These are phyloP conservation scores for Diachasmimorpha longicaudata DNA, from an alignment of 1,140 invertebrate genomes.

Conservation along the genomic window DNA sequence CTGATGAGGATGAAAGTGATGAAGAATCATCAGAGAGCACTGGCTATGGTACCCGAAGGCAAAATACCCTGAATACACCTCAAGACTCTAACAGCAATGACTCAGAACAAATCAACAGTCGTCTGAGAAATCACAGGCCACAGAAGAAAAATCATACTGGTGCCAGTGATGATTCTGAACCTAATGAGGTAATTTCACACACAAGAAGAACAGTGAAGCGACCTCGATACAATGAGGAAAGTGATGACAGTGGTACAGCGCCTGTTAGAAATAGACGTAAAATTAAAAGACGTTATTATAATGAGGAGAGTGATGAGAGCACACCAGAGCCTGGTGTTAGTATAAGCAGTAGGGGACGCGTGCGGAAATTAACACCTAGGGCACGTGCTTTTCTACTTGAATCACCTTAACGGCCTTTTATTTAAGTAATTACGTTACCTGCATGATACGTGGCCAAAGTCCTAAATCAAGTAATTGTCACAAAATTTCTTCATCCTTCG, in stretches of 20 bases:
- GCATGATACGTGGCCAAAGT: background rate
- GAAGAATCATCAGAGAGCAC: conserved; percentile 32
- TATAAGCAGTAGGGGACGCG: conserved; percentile 82
- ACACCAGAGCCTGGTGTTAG: conserved; percentile 61
- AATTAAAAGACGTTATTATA: conserved; percentile 52
- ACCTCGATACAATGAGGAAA: conserved; percentile 68
- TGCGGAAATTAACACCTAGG: conserved; percentile 81
- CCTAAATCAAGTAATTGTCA: background rate
- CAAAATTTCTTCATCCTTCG: no score
- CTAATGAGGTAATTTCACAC: conserved; percentile 10
- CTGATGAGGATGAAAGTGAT: conserved; percentile 36
- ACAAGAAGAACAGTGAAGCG: conserved; percentile 34
- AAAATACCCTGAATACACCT: conserved; percentile 29
- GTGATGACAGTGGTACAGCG: conserved; percentile 49
- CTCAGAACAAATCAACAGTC: conserved; percentile 27
- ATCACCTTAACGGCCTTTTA: conserved; percentile 54
- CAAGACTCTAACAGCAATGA: conserved; percentile 5
- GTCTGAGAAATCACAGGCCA: background rate
- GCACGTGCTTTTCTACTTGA: conserved; percentile 73
- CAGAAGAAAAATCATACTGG: background rate
- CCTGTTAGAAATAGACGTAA: conserved; percentile 50
- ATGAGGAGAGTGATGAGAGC: conserved; percentile 55
- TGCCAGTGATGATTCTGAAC: background rate
- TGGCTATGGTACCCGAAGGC: conserved; percentile 18
- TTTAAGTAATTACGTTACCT: conserved; percentile 3